Evolutionary conservation across 2,888 invertebrate genomes (phyloP).

Genomic region (Ophion ventricosus): DNA sequence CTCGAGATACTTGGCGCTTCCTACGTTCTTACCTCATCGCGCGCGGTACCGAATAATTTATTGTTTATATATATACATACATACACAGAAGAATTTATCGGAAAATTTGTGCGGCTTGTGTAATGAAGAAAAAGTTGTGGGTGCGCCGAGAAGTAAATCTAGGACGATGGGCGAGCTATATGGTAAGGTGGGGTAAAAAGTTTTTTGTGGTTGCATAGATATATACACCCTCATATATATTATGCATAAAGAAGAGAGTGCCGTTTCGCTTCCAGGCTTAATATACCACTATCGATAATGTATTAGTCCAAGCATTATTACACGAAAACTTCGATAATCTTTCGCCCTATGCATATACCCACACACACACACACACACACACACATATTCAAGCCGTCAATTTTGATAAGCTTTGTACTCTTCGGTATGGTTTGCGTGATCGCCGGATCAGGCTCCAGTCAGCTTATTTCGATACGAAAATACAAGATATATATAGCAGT

Average conservation of each 20-base stretch:
- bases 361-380: neutral
- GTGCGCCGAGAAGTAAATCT: slow-evolving; percentile 51
- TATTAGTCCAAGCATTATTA: slow-evolving; percentile 37
- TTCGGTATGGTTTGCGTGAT: too few species aligned
- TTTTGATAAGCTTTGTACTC: too few species aligned
- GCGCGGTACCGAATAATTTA: slow-evolving; percentile 35
- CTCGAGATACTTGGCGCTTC: slow-evolving; percentile 30
- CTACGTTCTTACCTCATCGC: slow-evolving; percentile 16
- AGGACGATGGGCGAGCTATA: slow-evolving; percentile 37
- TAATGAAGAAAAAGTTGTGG: slow-evolving; percentile 60
- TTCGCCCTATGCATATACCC: neutral
- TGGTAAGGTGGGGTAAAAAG: slow-evolving; percentile 23
- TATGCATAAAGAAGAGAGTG: neutral
- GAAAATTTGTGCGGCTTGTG: slow-evolving; percentile 41
- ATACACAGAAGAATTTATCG: slow-evolving; percentile 44
- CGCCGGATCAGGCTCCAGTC: too few species aligned
- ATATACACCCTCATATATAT: neutral
- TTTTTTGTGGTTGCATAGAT: slow-evolving; percentile 31
- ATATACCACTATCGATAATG: slow-evolving; percentile 46
- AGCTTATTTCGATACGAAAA: too few species aligned
- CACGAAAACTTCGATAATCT: slow-evolving; percentile 42
- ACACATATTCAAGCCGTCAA: too few species aligned
- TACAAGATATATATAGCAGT: too few species aligned
- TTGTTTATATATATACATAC: slow-evolving; percentile 15
- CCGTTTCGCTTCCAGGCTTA: neutral